Conservation (phyloP, 1,140 invertebrate species). For the Drosophila ananassae region DNA sequence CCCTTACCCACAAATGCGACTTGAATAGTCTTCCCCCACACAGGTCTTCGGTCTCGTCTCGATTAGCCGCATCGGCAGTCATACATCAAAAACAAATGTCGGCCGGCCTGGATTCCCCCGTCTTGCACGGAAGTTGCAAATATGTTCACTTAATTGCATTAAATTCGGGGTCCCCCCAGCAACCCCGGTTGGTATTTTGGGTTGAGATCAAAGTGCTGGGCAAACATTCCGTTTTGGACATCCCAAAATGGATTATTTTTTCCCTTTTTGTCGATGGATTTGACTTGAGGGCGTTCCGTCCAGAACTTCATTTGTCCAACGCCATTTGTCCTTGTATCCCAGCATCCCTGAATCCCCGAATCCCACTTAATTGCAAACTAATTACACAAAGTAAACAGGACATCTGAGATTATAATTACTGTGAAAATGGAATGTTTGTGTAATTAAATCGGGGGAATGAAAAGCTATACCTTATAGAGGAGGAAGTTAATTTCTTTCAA, state of each 20-base stretch:
- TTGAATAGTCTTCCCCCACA: slow-evolving; percentile 19
- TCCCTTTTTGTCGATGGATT: slow-evolving; percentile 31
- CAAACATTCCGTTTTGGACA: slow-evolving; percentile 58
- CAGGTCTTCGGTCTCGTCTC: slow-evolving; percentile 11
- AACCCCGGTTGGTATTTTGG: slow-evolving; percentile 47
- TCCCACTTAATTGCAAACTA: slow-evolving; percentile 69
- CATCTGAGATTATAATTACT: slow-evolving; percentile 39
- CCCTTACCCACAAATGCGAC: not conserved
- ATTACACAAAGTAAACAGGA: slow-evolving; percentile 68
- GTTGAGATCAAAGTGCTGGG: slow-evolving; percentile 72
- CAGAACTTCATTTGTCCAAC: slow-evolving; percentile 66
- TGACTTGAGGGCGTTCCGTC: slow-evolving; percentile 40
- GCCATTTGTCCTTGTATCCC: slow-evolving; percentile 58
- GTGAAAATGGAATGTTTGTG: slow-evolving; percentile 36
- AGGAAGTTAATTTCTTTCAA: not conserved
- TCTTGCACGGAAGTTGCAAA: slow-evolving; percentile 70
- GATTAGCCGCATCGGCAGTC: slow-evolving; percentile 71
- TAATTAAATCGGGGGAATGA: slow-evolving; percentile 33
- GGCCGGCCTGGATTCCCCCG: slow-evolving; percentile 38
- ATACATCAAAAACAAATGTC: slow-evolving; percentile 72
- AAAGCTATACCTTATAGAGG: not conserved
- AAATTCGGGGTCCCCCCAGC: slow-evolving; percentile 38
- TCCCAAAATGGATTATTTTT: slow-evolving; percentile 44
- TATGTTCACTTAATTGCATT: slow-evolving; percentile 82
- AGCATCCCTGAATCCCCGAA: slow-evolving; percentile 16